Evolutionary conservation across 2,888 invertebrate species (phyloP), one percentile per base, ranked within the genome.

Genomic region (Sphinx pinastri): DNA sequence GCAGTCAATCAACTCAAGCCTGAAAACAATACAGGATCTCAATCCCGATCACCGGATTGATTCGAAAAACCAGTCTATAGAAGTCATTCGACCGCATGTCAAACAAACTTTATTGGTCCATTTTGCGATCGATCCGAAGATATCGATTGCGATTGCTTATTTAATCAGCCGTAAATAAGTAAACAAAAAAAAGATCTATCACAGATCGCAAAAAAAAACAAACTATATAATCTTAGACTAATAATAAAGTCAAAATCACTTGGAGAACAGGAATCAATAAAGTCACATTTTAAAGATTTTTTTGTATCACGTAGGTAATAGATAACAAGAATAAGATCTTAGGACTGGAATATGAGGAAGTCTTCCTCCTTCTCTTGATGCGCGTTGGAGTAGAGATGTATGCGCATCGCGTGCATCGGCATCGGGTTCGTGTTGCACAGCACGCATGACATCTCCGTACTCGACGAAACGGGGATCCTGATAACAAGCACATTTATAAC

Each of bases 311-410:
- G 55, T 55, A 11, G 10, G 0, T 19, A 7, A 10, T 19, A 3
- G 16, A 16, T 16, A 14, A 54, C 38, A 7, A 54, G 2, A 54
- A 66, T 10, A 51, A 45, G 31, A 12, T 5, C 71, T 79, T 87
- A 90, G 0, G 86, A 77, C 58, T 85, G 82, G 63, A 90, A 80
- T 3, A 77, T 75, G n/a, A 77, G 77, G 70, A 93, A 84, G 69
- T 92, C 89, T 25, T 90, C 87, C 72, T 94, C 93, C 55, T 88
- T 90, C 70, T 91, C 88, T 66, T 81, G 85, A 80, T 95, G 95
- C 31, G 85, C 80, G 73, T 84, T 84, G 68, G 94, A 93, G 77
- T 88, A 91, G 14, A 95, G 87, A 76, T 95, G 95, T 47, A 90
- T 88, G 70, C 95, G 94, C 85, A 95, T 89, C 2, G 90, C 84